phyloP scores from a whole-genome alignment of 1,140 invertebrate species.

The Lethrus apterus region DNA sequence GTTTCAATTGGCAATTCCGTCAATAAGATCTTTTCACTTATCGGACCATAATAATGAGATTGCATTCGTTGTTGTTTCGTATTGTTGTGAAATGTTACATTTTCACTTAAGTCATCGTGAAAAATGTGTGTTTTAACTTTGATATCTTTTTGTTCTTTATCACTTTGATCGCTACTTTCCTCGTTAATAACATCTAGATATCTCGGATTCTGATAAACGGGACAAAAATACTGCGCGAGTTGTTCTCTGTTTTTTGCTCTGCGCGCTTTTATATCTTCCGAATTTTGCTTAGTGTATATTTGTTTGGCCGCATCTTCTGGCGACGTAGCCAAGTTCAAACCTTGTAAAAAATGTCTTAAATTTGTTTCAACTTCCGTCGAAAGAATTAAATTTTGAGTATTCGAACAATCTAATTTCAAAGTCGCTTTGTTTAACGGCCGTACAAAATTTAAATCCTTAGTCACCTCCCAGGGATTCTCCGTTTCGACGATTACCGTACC shows the following conservation, averaged over 20 bases:
- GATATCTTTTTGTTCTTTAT: conserved; percentile 33
- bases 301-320: conserved; percentile 29
- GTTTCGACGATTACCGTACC: not conserved
- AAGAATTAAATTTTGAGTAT: conserved; percentile 36
- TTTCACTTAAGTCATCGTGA: no score
- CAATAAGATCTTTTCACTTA: not conserved
- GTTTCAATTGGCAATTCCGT: conserved; percentile 14
- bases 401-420: no score
- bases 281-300: conserved; percentile 21
- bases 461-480: conserved; percentile 36
- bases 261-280: conserved; percentile 32
- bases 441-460: conserved; percentile 30
- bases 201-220: conserved; percentile 47
- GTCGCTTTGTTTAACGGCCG: conserved; percentile 11
- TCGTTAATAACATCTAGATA: conserved; percentile 62
- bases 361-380: conserved; percentile 44
- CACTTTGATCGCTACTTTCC: conserved; percentile 52
- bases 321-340: conserved; percentile 47
- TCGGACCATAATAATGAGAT: not conserved
- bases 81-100: not conserved
- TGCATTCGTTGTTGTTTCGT: not conserved
- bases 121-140: no score
- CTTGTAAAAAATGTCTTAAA: conserved; percentile 50
- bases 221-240: conserved; percentile 48
- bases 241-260: conserved; percentile 49